A percentile compares a stretch with the other conserved stretches of the same genome.
phyloP scores from a whole-genome alignment of 2,888 invertebrate species.

The Seira sanloemensis region DNA sequence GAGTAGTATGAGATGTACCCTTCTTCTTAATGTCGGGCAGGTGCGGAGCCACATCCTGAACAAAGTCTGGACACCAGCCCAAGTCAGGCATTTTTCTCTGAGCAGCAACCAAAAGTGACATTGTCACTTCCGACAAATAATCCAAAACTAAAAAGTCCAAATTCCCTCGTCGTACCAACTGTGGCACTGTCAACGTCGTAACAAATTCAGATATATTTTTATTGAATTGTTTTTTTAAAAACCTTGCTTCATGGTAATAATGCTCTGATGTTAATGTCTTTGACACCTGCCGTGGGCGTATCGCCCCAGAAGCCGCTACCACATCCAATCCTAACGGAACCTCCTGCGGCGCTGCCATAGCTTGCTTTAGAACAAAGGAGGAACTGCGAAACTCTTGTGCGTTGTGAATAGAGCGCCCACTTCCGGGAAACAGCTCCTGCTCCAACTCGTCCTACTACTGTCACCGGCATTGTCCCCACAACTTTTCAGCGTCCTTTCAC shows the following conservation, averaged over 20 bases:
- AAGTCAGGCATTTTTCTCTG: constrained; percentile 76
- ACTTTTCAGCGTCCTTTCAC: not conserved
- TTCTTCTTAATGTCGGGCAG: constrained; percentile 76
- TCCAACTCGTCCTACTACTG: not conserved
- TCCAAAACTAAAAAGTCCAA: constrained; percentile 77
- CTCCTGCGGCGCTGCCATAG: not conserved
- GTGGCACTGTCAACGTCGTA: constrained; percentile 76
- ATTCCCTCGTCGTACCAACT: constrained; percentile 76
- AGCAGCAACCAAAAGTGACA: constrained; percentile 77
- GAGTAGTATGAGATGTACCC: too few species aligned
- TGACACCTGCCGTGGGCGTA: constrained; percentile 77
- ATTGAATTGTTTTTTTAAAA: too few species aligned
- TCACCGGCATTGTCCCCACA: not conserved
- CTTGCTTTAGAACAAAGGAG: not conserved
- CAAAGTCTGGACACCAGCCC: constrained; percentile 77
- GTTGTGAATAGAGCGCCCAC: not conserved
- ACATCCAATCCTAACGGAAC: constrained; percentile 75
- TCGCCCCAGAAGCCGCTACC: constrained; percentile 79
- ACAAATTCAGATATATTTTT: not conserved
- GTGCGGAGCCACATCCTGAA: constrained; percentile 76
- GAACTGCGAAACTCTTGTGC: too few species aligned
- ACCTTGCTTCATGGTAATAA: too few species aligned
- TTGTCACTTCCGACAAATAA: constrained; percentile 78
- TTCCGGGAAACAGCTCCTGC: not conserved
- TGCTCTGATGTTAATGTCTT: too few species aligned